These are phyloP conservation scores for Platyscelio sp. DNA, from an alignment of 2,888 invertebrate genomes.

Conservation along the genomic window DNA sequence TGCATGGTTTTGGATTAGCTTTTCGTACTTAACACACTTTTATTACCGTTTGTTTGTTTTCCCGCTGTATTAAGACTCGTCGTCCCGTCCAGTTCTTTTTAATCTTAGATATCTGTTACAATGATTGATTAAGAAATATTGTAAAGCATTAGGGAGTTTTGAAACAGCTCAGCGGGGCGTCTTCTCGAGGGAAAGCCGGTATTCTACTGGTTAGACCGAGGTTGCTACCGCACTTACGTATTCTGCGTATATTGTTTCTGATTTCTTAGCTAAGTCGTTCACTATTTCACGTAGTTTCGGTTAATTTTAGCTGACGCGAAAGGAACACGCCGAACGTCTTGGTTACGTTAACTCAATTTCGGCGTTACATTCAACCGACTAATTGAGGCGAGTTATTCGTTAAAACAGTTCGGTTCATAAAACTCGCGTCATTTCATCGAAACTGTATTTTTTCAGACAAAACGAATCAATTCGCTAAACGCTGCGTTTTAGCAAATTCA, in stretches of 20 bases:
- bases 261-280: slow-evolving; percentile 10
- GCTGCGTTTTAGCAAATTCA: too few species aligned
- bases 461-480: too few species aligned
- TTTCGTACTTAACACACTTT: too few species aligned
- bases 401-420: too few species aligned
- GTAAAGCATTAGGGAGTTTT: slow-evolving; percentile 51
- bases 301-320: background rate
- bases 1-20: too few species aligned
- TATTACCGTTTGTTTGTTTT: background rate
- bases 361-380: background rate
- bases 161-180: slow-evolving; percentile 46
- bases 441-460: too few species aligned
- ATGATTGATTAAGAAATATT: slow-evolving; percentile 43
- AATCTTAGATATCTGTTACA: slow-evolving; percentile 25
- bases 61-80: too few species aligned
- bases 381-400: too few species aligned
- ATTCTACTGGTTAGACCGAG: background rate
- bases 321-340: background rate
- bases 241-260: slow-evolving; percentile 30
- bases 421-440: too few species aligned
- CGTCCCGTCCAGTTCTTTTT: slow-evolving; percentile 4
- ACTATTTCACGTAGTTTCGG: background rate
- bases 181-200: slow-evolving; percentile 23
- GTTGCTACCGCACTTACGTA: slow-evolving; percentile 34
- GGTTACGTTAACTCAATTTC: background rate